Percentiles rank a stretch among this genome's conserved stretches.
phyloP scores from a whole-genome alignment of 2,113 vertebrate species.

The Danionella cerebrum region DNA sequence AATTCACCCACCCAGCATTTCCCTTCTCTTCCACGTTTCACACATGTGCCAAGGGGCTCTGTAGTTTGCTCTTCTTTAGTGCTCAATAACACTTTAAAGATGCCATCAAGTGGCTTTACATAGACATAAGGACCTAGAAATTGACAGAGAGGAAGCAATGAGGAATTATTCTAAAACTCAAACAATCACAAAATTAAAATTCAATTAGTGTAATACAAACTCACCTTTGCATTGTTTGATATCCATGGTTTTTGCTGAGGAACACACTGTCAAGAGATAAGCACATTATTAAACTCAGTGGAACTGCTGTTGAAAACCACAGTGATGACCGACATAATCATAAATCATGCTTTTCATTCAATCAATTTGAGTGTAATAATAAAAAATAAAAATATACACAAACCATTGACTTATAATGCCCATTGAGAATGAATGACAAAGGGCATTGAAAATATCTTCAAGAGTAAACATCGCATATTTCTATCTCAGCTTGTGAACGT shows the following conservation, averaged over 20 bases:
- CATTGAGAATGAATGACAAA: too few species aligned
- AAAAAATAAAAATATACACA: too few species aligned
- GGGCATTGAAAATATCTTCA: too few species aligned
- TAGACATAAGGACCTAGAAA: slow-evolving; percentile 45
- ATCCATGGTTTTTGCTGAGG: neutral
- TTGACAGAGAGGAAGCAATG: neutral
- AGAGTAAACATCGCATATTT: too few species aligned
- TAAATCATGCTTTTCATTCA: too few species aligned
- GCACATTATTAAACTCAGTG: neutral
- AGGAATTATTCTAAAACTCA: neutral
- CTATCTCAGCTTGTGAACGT: too few species aligned
- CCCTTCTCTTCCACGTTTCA: slow-evolving; percentile 49
- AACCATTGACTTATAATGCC: too few species aligned
- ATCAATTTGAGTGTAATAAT: too few species aligned
- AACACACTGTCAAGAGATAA: neutral
- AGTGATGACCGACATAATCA: too few species aligned
- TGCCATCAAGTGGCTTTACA: slow-evolving; percentile 12
- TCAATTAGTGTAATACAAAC: neutral
- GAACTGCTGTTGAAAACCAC: too few species aligned
- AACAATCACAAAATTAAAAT: neutral
- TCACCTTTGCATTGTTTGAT: slow-evolving; percentile 1
- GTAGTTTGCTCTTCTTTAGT: neutral
- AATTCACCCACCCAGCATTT: slow-evolving; percentile 39
- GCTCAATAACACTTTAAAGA: slow-evolving; percentile 44
- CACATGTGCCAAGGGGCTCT: slow-evolving; percentile 36